Evolutionary conservation across 1,140 invertebrate genomes (phyloP).

Genomic region (Sminthurides bifidus): DNA sequence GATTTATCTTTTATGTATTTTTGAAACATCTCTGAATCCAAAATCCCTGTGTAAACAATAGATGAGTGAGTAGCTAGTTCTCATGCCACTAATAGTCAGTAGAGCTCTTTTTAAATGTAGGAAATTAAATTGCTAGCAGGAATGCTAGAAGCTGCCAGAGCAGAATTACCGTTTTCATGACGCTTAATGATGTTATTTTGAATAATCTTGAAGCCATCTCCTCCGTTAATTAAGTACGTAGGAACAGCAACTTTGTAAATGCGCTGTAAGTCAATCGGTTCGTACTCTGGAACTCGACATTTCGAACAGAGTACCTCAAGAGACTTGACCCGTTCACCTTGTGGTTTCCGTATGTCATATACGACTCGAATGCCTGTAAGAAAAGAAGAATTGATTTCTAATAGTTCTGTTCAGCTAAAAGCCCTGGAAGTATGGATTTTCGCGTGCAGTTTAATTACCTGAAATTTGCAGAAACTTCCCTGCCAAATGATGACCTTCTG

Average conservation of each 20-base stretch:
- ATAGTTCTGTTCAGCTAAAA: background rate
- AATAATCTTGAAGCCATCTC: conserved; percentile 40
- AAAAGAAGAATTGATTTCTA: background rate
- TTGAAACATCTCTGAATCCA: conserved; percentile 37
- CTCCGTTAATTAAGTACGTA: conserved; percentile 40
- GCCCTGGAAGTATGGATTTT: background rate
- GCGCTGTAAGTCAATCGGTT: conserved; percentile 35
- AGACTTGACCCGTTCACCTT: conserved; percentile 45
- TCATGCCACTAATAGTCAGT: background rate
- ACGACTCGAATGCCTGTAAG: conserved; percentile 39
- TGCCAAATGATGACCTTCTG: conserved; percentile 40
- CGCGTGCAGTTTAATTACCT: conserved; percentile 33
- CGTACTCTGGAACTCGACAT: conserved; percentile 52
- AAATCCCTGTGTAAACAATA: conserved; percentile 31
- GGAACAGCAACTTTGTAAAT: conserved; percentile 32
- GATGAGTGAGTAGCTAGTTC: background rate
- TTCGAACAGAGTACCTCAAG: conserved; percentile 47
- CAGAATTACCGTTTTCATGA: conserved; percentile 24
- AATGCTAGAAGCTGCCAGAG: background rate
- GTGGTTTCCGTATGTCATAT: conserved; percentile 45
- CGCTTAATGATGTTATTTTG: conserved; percentile 34
- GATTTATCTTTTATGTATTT: conserved; percentile 33
- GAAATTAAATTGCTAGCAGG: background rate
- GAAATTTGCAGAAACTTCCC: conserved; percentile 52
- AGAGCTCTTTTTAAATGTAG: background rate